Evolutionary conservation across 2,797 vertebrate species (phyloP), one percentile per base, ranked within the genome.

Genomic region (Pogoniulus pusillus): DNA sequence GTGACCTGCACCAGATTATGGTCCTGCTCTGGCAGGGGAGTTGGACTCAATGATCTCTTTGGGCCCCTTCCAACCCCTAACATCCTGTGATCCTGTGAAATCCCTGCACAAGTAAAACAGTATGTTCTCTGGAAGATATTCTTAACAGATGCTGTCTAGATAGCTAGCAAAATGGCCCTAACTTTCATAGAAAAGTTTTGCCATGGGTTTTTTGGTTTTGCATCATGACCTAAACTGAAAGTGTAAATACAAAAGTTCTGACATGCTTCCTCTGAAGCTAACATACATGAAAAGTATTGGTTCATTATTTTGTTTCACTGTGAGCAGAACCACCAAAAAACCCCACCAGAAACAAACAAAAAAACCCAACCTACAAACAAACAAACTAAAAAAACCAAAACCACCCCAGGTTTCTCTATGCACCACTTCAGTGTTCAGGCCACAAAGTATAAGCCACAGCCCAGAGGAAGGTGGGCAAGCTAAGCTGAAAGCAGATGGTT

Each of bases 401-500:
- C 41, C 13, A 39, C 13, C 39, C 39, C 3, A 39, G 16, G 14
- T 47, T 79, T 82, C 26, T 35, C 19, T 75, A 3, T 3, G 15
- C 22, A 16, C 29, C 66, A 3, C 10, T 64, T 69, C 12, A 27
- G 41, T 23, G 13, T 30, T 76, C 54, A 57, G 41, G 20, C 45
- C 51, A 9, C 9, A 13, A 49, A 62, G 16, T 12, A 24, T 80
- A 87, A 85, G 32, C 47, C 69, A 70, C n/a, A 85, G 62, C 57
- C 32, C 59, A 58, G 66, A 69, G 47, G 17, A n/a, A 82, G 26
- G 5, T 18, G 68, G 13, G 37, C 26, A 55, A 84, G 29, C 32
- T 59, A 39, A 77, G 27, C n/a, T 10, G 13, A 37, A 63, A 45
- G 24, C 0, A 0, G 4, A 3, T 23, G 12, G 29, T 41, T 79